Conservation (phyloP, 2,888 invertebrate genomes). For the Troides oblongomaculatus region DNA sequence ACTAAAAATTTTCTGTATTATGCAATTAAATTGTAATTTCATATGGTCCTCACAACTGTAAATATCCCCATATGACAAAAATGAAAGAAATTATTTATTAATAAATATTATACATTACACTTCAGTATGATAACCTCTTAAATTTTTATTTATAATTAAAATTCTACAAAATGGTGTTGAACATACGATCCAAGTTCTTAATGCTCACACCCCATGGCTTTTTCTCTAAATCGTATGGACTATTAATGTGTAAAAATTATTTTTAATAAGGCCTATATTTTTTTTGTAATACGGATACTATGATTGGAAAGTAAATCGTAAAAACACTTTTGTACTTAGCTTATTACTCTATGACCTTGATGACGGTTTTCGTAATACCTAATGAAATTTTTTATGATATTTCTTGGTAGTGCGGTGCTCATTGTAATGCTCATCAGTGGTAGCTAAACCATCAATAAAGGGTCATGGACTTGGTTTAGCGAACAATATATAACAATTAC, state of each 20-base stretch:
- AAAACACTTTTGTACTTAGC: slow-evolving; percentile 10
- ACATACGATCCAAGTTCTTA: too few species aligned
- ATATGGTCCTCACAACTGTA: neutral
- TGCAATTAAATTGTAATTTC: neutral
- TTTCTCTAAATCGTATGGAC: too few species aligned
- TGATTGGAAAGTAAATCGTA: neutral
- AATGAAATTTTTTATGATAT: neutral
- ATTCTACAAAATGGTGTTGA: too few species aligned
- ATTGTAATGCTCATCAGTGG: neutral
- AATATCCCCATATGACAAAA: neutral
- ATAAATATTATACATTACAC: neutral
- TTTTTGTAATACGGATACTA: neutral
- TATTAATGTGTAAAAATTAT: too few species aligned
- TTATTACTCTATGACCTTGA: neutral
- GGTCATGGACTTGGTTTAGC: neutral
- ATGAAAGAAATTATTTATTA: neutral
- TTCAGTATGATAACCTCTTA: neutral
- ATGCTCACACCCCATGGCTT: too few species aligned
- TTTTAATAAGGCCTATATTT: neutral
- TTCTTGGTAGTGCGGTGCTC: neutral
- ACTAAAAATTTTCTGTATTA: neutral
- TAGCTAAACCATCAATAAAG: neutral
- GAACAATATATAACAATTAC: neutral
- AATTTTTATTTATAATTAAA: neutral
- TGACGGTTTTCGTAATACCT: neutral